Conservation (phyloP, 1,140 invertebrate species). For the Chelonus insularis region DNA sequence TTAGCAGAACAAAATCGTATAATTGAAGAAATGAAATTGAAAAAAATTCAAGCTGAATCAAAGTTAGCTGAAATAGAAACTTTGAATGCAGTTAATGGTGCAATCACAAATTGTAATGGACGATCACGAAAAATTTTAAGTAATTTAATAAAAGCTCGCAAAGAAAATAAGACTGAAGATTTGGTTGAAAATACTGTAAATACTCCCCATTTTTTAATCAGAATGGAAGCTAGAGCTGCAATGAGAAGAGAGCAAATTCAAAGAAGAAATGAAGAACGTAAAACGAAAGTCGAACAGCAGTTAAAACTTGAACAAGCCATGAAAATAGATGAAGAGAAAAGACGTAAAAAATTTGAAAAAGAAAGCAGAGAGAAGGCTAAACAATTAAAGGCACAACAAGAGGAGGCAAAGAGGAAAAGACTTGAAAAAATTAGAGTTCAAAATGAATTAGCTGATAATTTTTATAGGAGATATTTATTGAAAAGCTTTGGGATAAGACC, state of each 20-base stretch:
- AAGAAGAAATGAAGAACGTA: conserved; percentile 37
- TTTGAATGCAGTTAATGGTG: conserved; percentile 35
- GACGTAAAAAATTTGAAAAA: conserved; percentile 35
- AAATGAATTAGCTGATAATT: conserved; percentile 40
- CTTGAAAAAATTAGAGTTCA: conserved; percentile 37
- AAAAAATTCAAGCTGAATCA: conserved; percentile 45
- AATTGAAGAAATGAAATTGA: conserved; percentile 52
- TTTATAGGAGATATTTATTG: conserved; percentile 46
- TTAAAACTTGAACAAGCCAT: conserved; percentile 34
- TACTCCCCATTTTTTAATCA: conserved; percentile 45
- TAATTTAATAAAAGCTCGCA: conserved; percentile 47
- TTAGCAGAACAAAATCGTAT: conserved; percentile 47
- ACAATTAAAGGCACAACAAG: conserved; percentile 34
- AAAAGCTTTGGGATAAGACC: conserved; percentile 44
- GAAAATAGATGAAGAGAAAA: conserved; percentile 36
- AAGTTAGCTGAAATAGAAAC: conserved; percentile 38
- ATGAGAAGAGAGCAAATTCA: conserved; percentile 38
- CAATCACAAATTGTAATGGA: conserved; percentile 43
- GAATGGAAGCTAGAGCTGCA: conserved; percentile 46
- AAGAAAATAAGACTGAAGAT: too few relatives aligned
- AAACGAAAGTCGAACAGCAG: conserved; percentile 40
- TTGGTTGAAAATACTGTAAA: conserved; percentile 35
- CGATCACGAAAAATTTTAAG: conserved; percentile 44
- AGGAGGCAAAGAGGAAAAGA: conserved; percentile 43
- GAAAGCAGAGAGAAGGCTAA: conserved; percentile 41